phyloP scores from a whole-genome alignment of 2,797 vertebrate species.

The Danio tinwini region DNA sequence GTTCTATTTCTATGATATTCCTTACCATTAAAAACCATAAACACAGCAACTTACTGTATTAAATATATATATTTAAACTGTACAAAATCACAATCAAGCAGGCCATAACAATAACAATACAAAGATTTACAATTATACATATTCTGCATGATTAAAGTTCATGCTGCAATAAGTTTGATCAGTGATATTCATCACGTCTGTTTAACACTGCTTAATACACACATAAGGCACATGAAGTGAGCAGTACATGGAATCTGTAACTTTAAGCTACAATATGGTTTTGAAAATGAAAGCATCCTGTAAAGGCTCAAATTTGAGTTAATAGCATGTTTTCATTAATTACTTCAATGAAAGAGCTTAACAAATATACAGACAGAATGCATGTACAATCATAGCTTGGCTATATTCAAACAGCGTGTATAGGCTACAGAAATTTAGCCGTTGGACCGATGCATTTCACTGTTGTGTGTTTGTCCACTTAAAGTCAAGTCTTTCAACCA shows the following conservation, averaged over 20 bases:
- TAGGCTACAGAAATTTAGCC: slow-evolving; percentile 8
- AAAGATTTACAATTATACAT: neutral
- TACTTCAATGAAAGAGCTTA: neutral
- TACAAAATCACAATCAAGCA: slow-evolving; percentile 12
- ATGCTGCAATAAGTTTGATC: neutral
- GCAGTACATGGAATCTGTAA: slow-evolving; percentile 9
- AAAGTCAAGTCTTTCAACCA: slow-evolving; percentile 71
- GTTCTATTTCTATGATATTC: no score
- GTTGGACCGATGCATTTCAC: neutral
- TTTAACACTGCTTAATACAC: neutral
- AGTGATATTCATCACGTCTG: neutral
- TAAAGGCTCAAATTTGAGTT: neutral
- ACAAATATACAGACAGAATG: neutral
- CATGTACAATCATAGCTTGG: slow-evolving; percentile 62
- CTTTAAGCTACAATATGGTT: neutral
- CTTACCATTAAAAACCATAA: no score
- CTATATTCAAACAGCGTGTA: neutral
- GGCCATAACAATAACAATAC: neutral
- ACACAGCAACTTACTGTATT: neutral
- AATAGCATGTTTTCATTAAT: slow-evolving; percentile 1
- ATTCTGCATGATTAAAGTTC: neutral
- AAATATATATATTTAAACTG: slow-evolving; percentile 19
- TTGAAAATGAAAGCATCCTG: neutral
- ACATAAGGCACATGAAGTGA: slow-evolving; percentile 16
- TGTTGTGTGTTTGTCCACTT: slow-evolving; percentile 17